These are phyloP conservation scores for Nesidiocoris tenuis DNA, from an alignment of 2,888 invertebrate species.

Conservation along the genomic window DNA sequence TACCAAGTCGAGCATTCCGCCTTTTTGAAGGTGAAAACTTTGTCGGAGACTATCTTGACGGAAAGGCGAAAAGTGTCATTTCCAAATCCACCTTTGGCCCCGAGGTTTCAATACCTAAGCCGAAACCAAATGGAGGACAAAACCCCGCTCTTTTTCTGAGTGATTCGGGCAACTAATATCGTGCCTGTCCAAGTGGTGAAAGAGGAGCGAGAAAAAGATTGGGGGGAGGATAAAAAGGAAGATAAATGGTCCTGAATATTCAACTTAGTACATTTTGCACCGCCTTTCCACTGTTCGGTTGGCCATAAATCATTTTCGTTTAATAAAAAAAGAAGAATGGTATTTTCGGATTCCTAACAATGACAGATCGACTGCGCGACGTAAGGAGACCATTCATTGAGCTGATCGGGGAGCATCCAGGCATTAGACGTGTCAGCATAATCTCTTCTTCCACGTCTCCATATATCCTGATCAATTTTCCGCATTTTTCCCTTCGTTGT, in stretches of 20 bases:
- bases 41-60: neutral
- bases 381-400: no score
- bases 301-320: slow-evolving; percentile 23
- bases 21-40: neutral
- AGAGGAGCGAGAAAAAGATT: slow-evolving; percentile 1
- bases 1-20: neutral
- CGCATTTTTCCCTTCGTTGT: no score
- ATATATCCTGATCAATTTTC: no score
- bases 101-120: neutral
- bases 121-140: slow-evolving; percentile 17
- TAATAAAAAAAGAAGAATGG: slow-evolving; percentile 10
- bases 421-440: no score
- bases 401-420: no score
- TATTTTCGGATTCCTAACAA: slow-evolving; percentile 2
- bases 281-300: slow-evolving; percentile 1
- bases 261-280: slow-evolving; percentile 21
- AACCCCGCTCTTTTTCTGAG: slow-evolving; percentile 2
- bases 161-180: slow-evolving; percentile 27
- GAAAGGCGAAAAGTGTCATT: neutral
- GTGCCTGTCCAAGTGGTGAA: slow-evolving; percentile 3
- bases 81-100: neutral
- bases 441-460: no score
- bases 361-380: slow-evolving; percentile 23
- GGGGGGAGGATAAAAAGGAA: slow-evolving; percentile 19
- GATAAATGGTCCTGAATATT: slow-evolving; percentile 33